Evolutionary conservation across 2,888 invertebrate genomes (phyloP), one percentile per base, ranked within the genome.

Genomic region (Corbicula japonica): DNA sequence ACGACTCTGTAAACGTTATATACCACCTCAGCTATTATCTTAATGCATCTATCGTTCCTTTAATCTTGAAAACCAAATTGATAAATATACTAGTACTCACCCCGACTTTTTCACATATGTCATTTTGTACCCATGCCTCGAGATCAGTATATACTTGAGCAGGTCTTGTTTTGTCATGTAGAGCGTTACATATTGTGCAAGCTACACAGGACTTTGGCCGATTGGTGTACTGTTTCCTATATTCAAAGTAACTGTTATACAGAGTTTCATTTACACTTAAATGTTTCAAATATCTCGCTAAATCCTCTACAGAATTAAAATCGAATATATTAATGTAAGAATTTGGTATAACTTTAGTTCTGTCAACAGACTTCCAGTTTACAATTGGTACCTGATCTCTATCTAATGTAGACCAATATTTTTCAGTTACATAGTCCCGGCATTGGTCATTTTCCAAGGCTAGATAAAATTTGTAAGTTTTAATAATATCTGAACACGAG

Each of bases 161-260:
- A 15, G 46, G 58, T 8, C 50, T 23, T 1, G 21, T 26, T n/a
- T 28, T n/a, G 23, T 65, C 50, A 34, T 65, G 76, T 1, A 76
- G 23, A 2, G 50, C 65, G 34, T 60, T n/a, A 61, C 76, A 76
- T 5, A 65, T 21, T 2, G 21, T 8, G 35, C 76, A 76, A 12
- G 70, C 41, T 4, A 28, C 10, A 52, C 71, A 76, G 0, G 30
- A 23, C 18, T 4, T 12, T 1, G 3, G 12, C 1, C 41, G 3
- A 10, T 44, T 61, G 1, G 35, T 15, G 56, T 80, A 77, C 12
- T 56, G 21, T 21, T 65, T 72, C 46, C 23, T 62, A 80, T 80
- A 83, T 10, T 75, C 61, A 61, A 80, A 80, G 56, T 83, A 83
- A 65, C 83, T 83, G 54, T 80, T 83, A 58, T 77, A 83, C n/a